Conservation (phyloP, 2,113 vertebrate genomes). For the Tenebrosternarchus preto region DNA sequence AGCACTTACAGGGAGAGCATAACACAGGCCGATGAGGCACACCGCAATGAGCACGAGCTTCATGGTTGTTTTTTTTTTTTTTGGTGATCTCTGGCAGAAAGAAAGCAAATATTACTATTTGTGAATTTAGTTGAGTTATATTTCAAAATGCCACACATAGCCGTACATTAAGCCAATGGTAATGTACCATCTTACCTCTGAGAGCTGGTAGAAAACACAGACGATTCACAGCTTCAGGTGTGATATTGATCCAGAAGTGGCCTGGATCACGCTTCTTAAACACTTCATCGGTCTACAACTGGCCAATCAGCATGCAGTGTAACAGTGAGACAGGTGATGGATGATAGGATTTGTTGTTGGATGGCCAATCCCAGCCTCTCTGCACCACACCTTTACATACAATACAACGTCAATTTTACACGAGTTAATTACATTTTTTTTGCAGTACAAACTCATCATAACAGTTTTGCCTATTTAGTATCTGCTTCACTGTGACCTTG, state of each 20-base stretch:
- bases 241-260: not conserved
- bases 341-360: not conserved
- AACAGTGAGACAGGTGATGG: not conserved
- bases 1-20: conserved; percentile 43
- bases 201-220: not conserved
- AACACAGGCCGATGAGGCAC: conserved; percentile 41
- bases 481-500: not conserved
- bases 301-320: conserved; percentile 45
- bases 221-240: not conserved
- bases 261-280: conserved; percentile 33
- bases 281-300: not conserved
- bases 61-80: conserved; percentile 44
- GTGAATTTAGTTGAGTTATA: not conserved
- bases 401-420: too few species aligned
- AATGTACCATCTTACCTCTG: conserved; percentile 23
- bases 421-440: too few species aligned
- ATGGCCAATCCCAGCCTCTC: not conserved
- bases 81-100: not conserved
- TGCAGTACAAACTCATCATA: not conserved
- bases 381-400: not conserved
- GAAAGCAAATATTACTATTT: not conserved
- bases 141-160: not conserved
- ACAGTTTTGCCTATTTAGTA: not conserved
- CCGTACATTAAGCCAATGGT: not conserved
- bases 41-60: conserved; percentile 35